Evolutionary conservation across 1,140 invertebrate genomes (phyloP).

Genomic region (Nymphalis io): DNA sequence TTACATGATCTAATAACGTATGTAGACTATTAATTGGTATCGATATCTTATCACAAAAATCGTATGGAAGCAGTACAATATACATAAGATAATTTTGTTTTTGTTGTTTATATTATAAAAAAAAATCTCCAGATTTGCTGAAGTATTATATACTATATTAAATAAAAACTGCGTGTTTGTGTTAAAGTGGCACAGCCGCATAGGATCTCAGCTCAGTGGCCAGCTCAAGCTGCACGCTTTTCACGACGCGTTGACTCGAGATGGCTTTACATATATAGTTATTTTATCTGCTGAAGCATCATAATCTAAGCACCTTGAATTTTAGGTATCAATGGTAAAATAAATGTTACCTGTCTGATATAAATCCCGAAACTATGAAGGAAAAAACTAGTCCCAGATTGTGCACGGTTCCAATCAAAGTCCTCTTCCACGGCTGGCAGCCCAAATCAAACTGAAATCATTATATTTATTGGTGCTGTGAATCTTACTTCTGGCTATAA

Average conservation of each 20-base stretch:
- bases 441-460: slow-evolving; percentile 70
- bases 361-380: slow-evolving; percentile 83
- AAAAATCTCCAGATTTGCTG: too few species aligned
- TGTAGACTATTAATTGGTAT: background rate
- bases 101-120: too few species aligned
- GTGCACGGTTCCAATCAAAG: slow-evolving; percentile 86
- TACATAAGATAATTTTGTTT: background rate
- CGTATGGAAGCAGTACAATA: background rate
- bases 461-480: background rate
- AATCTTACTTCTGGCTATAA: background rate
- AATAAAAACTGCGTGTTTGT: too few species aligned
- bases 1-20: background rate
- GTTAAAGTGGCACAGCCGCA: too few species aligned
- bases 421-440: slow-evolving; percentile 84
- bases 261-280: too few species aligned
- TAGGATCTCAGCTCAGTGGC: too few species aligned
- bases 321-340: background rate
- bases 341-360: slow-evolving; percentile 81
- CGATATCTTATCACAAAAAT: background rate
- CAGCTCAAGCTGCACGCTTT: too few species aligned
- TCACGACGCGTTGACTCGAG: too few species aligned
- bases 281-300: too few species aligned
- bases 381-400: slow-evolving; percentile 86
- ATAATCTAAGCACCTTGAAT: background rate
- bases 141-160: too few species aligned